Base-by-base conservation (phyloP, 2,113 vertebrate genomes). In the Anseranas semipalmata region DNA sequence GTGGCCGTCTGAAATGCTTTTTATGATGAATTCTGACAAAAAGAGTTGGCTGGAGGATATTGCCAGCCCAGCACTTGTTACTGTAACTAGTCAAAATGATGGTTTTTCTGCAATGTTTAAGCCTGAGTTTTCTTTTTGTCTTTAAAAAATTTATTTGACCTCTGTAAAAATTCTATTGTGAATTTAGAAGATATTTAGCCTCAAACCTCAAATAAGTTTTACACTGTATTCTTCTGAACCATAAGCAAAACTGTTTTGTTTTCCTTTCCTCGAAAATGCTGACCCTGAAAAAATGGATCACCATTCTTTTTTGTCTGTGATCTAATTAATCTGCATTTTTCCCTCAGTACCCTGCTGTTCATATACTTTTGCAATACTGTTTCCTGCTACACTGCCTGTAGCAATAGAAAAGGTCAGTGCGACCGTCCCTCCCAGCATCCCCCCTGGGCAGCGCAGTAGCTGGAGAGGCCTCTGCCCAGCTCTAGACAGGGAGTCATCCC, bases 381-480 rank as follows among this genome's bases (percentile, higher is more conserved):
- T 86, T 66, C 65, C 60, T 0, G 0, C 41, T 72, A 50, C 0
- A 0, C 46, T 85, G 30, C 74, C 0, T 0, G 52, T 67, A 78
- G 59, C 2, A 0, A 63, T 71, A 77, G 76, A 48, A 30, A 85
- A 71, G 80, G 62, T 79, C 65, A 52, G 30, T 14, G 16, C 0
- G 11, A 24, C 80, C 3, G 1, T 56, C 60, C 46, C 72, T 62
- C 28, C 16, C 1, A 16, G 50, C 50, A 66, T 46, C 25, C 37
- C 46, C 21, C 12, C 12, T 9, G 50, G 63, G 72, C 71, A 83
- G 63, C 5, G 1, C 63, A 62, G 55, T 45, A 90, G 72, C 45
- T 80, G 83, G 63, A 78, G 53, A 86, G 35, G 37, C 43, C 76
- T 67, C 68, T 75, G 19, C 68, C 56, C 58, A 79, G 74, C 25